Evolutionary conservation across 2,888 invertebrate species (phyloP), one percentile per base, ranked within the genome.

Genomic region (Prostheceraeus crozeri): DNA sequence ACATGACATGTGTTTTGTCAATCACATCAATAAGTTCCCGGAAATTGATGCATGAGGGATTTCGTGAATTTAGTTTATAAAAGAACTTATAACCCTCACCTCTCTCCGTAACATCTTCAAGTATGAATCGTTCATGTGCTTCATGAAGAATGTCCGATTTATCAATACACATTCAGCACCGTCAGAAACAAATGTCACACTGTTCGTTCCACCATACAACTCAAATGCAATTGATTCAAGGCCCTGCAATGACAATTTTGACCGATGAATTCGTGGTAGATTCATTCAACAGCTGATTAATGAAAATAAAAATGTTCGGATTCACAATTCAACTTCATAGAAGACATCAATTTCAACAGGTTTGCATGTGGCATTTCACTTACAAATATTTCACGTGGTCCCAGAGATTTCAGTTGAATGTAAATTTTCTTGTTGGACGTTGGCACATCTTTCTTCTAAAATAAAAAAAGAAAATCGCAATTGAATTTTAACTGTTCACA

Each of bases 151-250:
- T 48, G 67, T 68, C 53, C 68, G 68, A 64, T 68, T 71, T 61
- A 75, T 72, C 31, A 73, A 68, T 54, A 75, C 68, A 56, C 72
- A 72, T 64, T 75, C 74, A 0, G 72, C 71, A 1, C 75, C 75
- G 33, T 73, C 73, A 0, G 74, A 74, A 21, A 75, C 71, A 25
- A 75, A 65, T 36, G 68, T 72, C 8, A 69, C 68, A 33, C 68
- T 67, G 10, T 70, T 69, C 2, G 64, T 61, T 6, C 62, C 51
- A 6, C 63, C 64, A 35, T 66, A 60, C n/a, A 51, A 51, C 11
- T 60, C 58, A 52, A 70, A 67, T 6, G 67, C 67, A 11, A 68
- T 63, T 4, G 64, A 61, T 27, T 68, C 67, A 45, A 71, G 59
- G 33, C 71, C 71, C 71, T 71, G 61, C 3, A 51, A 54, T 8